Base-by-base conservation (phyloP, 1,140 invertebrate genomes). In the Cydia amplana region DNA sequence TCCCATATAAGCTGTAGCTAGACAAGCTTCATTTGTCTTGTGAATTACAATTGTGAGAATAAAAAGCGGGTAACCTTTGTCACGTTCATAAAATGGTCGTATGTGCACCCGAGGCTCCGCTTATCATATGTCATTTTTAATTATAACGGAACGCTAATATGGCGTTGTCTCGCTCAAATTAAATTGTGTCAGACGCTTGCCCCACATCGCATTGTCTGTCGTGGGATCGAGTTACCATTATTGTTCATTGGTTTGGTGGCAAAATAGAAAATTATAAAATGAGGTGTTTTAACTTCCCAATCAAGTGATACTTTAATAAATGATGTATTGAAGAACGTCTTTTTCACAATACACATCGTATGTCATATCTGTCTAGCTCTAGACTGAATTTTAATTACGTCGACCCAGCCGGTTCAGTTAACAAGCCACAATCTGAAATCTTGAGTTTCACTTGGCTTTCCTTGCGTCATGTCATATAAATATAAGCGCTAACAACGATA, bases 101-200 rank as follows among this genome's bases (percentile, higher is more conserved):
- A 60, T 60, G 55, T 60, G 55, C 55, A 60, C 18, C 23, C n/a
- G 7, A 60, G n/a, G 7, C 20, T 23, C n/a, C 16, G 7, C 55
- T 23, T 23, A 60, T 60, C 55, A 60, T 60, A 23, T 60, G 55
- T 23, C 55, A 60, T 36, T 46, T 73, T 73, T 73, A 60, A 60
- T 23, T 60, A 60, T 4, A 60, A 23, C 20, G 55, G 23, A 85
- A 36, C 65, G 83, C 85, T 81, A 88, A 84, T 87, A 84, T 80
- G 75, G 75, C 77, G 76, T 82, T 84, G 78, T 86, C 88, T 89
- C 85, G 84, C 81, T 78, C 85, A 89, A 89, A 90, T 87, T 87
- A 83, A 91, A 91, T 92, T 91, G 88, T 92, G 88, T 88, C 88
- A 91, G 86, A 82, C 84, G 83, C 83, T 85, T 88, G 85, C 83